Evolutionary conservation across 1,140 invertebrate genomes (phyloP).

Genomic region (Drosophila gunungcola): DNA sequence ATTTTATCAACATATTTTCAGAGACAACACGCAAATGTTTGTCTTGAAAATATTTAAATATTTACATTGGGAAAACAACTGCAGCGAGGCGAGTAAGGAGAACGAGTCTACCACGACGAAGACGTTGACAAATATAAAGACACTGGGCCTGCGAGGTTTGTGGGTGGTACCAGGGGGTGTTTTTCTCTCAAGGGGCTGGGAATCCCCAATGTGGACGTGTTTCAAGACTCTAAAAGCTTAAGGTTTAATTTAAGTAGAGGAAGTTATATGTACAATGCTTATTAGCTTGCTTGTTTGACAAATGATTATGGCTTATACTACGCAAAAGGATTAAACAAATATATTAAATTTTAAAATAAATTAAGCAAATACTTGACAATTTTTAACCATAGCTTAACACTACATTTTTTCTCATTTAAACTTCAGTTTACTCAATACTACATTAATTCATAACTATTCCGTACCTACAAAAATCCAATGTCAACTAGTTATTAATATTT

Average conservation of each 20-base stretch:
- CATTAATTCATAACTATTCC: too few relatives aligned
- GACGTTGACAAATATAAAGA: slow-evolving; percentile 39
- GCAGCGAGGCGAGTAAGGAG: slow-evolving; percentile 44
- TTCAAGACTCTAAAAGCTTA: neutral
- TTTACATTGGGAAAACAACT: slow-evolving; percentile 79
- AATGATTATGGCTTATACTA: neutral
- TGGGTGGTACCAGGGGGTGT: slow-evolving; percentile 8
- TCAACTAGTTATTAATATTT: too few relatives aligned
- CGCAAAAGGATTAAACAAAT: too few relatives aligned
- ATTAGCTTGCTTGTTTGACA: too few relatives aligned
- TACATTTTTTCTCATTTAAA: too few relatives aligned
- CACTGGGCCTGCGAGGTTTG: neutral
- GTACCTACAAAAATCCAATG: too few relatives aligned
- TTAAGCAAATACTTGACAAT: too few relatives aligned
- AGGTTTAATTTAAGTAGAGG: neutral
- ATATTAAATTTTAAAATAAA: too few relatives aligned
- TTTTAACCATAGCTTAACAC: too few relatives aligned
- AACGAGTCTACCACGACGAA: slow-evolving; percentile 36
- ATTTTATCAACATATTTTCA: slow-evolving; percentile 82
- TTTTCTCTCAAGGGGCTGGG: neutral
- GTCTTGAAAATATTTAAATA: slow-evolving; percentile 83
- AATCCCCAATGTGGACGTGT: slow-evolving; percentile 14
- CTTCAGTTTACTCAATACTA: too few relatives aligned
- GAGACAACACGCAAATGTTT: slow-evolving; percentile 75
- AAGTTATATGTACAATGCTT: neutral